Conservation (phyloP, 2,888 invertebrate genomes). For the Xanthorhoe spadicearia region DNA sequence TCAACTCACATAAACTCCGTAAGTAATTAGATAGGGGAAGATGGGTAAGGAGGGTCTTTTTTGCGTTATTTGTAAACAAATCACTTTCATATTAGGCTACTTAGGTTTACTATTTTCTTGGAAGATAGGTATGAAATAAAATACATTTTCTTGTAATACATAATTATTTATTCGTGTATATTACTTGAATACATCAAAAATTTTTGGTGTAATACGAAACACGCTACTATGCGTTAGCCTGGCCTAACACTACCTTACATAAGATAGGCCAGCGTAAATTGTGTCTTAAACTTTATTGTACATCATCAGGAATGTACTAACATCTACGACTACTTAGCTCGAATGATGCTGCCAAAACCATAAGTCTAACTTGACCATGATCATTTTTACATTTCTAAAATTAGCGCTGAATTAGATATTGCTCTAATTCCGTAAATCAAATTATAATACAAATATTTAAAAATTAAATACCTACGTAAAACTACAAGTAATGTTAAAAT, state of each 20-base stretch:
- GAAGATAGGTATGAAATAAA: slow-evolving; percentile 31
- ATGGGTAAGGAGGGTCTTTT: neutral
- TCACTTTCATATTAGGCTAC: neutral
- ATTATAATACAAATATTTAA: slow-evolving; percentile 49
- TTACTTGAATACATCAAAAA: slow-evolving; percentile 78
- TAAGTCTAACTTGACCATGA: slow-evolving; percentile 12
- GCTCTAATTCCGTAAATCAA: slow-evolving; percentile 20
- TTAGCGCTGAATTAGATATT: slow-evolving; percentile 21
- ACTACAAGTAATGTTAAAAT: slow-evolving; percentile 72
- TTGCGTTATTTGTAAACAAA: neutral
- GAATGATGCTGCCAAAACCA: slow-evolving; percentile 45
- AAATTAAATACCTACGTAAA: slow-evolving; percentile 62
- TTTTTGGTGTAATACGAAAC: slow-evolving; percentile 81
- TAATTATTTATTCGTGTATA: slow-evolving; percentile 77
- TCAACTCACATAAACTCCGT: no score
- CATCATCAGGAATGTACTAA: slow-evolving; percentile 81
- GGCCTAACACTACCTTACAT: slow-evolving; percentile 58
- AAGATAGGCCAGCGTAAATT: slow-evolving; percentile 63
- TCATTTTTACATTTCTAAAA: slow-evolving; percentile 13
- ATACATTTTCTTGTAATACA: slow-evolving; percentile 59
- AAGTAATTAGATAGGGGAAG: neutral
- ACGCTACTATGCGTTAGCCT: slow-evolving; percentile 62
- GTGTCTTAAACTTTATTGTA: slow-evolving; percentile 70
- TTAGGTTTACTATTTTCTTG: neutral
- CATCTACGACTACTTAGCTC: slow-evolving; percentile 68